A percentile compares a stretch with the other conserved stretches of the same genome.
Conservation (phyloP, 2,888 invertebrate genomes). For the Micropterix aruncella region DNA sequence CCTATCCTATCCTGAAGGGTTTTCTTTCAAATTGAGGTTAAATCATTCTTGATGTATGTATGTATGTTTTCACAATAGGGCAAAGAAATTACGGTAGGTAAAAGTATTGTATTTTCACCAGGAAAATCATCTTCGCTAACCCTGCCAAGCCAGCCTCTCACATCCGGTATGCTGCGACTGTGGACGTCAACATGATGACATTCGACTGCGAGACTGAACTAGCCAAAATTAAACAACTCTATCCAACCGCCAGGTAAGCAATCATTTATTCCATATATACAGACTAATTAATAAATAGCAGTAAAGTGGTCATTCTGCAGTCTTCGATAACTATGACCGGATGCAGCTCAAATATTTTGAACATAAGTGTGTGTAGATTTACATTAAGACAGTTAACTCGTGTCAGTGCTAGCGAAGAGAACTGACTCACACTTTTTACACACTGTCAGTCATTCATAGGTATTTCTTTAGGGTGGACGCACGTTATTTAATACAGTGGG, state of each 20-base stretch:
- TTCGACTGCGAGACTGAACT: conserved; percentile 91
- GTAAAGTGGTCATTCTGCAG: too few relatives aligned
- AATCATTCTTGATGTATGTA: background rate
- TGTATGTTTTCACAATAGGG: background rate
- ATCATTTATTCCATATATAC: too few relatives aligned
- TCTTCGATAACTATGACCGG: too few relatives aligned
- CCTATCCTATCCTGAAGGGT: background rate
- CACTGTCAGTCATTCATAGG: too few relatives aligned
- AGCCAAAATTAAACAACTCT: conserved; percentile 70
- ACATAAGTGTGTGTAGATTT: too few relatives aligned
- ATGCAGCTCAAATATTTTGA: too few relatives aligned
- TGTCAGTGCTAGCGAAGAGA: too few relatives aligned
- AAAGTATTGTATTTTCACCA: conserved; percentile 13
- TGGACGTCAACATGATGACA: conserved; percentile 72
- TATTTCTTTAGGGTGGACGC: too few relatives aligned
- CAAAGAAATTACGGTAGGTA: background rate
- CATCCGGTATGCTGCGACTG: conserved; percentile 65
- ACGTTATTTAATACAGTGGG: too few relatives aligned
- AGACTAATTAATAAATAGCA: too few relatives aligned
- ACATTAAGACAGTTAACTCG: too few relatives aligned
- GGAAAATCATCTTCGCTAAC: conserved; percentile 89
- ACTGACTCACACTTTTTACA: too few relatives aligned
- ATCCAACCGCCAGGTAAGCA: conserved; percentile 68
- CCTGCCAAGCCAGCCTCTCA: conserved; percentile 90
- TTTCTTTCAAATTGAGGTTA: conserved; percentile 1